Conservation (phyloP, 2,888 invertebrate genomes). For the Sisyra terminalis region DNA sequence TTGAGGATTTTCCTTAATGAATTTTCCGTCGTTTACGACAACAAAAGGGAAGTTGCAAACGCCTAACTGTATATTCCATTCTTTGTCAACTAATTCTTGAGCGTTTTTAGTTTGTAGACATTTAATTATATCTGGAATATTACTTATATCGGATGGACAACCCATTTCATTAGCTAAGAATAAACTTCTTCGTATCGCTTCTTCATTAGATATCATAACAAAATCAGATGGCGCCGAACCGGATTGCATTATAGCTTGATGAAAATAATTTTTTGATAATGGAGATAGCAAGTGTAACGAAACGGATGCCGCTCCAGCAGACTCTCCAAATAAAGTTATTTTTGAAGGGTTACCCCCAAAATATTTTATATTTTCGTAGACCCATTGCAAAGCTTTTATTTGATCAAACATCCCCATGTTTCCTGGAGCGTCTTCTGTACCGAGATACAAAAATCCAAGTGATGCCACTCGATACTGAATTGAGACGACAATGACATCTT, state of each 20-base stretch:
- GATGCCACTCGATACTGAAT: constrained; percentile 92
- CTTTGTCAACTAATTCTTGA: constrained; percentile 59
- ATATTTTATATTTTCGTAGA: constrained; percentile 67
- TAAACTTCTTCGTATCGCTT: constrained; percentile 52
- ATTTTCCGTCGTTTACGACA: constrained; percentile 84
- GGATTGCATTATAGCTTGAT: constrained; percentile 83
- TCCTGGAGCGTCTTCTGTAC: constrained; percentile 71
- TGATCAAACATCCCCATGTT: constrained; percentile 95
- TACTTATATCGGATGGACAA: constrained; percentile 56
- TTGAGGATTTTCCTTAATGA: constrained; percentile 70
- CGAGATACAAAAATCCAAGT: constrained; percentile 80
- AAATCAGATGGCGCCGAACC: constrained; percentile 86
- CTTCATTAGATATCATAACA: constrained; percentile 75
- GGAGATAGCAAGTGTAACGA: constrained; percentile 71
- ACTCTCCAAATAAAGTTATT: constrained; percentile 87
- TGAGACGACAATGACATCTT: constrained; percentile 78
- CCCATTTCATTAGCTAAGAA: constrained; percentile 67
- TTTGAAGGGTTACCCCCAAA: constrained; percentile 85
- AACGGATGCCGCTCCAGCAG: constrained; percentile 90
- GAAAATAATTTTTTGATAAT: constrained; percentile 60
- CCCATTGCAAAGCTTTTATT: constrained; percentile 78
- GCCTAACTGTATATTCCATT: constrained; percentile 61
- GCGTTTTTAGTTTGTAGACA: constrained; percentile 61
- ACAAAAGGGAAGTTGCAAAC: constrained; percentile 88
- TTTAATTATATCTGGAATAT: constrained; percentile 51